These are phyloP conservation scores for Cephus cinctus DNA, from an alignment of 1,140 invertebrate species.

Conservation along the genomic window DNA sequence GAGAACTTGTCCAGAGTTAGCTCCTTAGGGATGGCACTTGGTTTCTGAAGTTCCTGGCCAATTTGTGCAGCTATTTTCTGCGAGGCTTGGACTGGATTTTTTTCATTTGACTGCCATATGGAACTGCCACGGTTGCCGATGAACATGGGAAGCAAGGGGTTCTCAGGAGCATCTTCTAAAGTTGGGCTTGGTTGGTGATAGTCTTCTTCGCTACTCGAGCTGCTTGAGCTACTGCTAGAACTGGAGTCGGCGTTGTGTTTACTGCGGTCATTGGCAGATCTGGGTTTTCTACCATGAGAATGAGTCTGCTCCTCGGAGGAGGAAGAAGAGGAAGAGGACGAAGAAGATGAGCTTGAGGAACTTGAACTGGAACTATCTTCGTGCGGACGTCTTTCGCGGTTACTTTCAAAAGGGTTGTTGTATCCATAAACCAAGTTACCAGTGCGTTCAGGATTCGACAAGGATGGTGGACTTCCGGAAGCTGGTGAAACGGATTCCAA, in stretches of 20 bases:
- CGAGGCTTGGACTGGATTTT: conserved; percentile 43
- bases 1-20: conserved; percentile 63
- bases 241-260: conserved; percentile 9
- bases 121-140: conserved; percentile 56
- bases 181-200: conserved; percentile 48
- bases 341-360: no score
- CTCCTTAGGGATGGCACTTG: conserved; percentile 56
- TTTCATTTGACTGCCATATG: conserved; percentile 38
- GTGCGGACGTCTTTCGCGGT: no score
- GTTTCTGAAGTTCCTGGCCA: conserved; percentile 58
- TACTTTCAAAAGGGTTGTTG: conserved; percentile 39
- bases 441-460: conserved; percentile 42
- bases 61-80: conserved; percentile 59
- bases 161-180: conserved; percentile 48
- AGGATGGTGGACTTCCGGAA: conserved; percentile 1
- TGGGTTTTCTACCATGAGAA: no score
- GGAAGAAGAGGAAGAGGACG: no score
- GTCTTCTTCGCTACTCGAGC: conserved; percentile 30
- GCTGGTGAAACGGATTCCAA: conserved; percentile 43
- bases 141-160: conserved; percentile 54
- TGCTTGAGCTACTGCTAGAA: conserved; percentile 24
- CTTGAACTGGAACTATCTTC: no score
- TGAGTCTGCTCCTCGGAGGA: no score
- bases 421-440: conserved; percentile 61
- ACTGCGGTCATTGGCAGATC: conserved; percentile 16